phyloP scores from a whole-genome alignment of 2,113 vertebrate species.

The Columba livia region DNA sequence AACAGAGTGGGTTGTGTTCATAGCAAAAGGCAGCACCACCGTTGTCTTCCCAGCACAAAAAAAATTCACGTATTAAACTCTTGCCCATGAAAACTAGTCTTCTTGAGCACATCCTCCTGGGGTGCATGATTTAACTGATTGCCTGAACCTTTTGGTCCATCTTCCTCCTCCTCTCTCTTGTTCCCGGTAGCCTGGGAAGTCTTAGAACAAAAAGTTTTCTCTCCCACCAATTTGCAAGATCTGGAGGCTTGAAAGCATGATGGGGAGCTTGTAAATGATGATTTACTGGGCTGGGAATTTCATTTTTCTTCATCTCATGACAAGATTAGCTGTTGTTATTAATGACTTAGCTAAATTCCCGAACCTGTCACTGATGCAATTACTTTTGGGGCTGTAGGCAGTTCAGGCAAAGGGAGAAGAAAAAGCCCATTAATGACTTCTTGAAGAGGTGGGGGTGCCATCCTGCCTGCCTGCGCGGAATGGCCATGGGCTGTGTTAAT shows the following conservation, averaged over 20 bases:
- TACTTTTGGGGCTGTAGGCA: conserved; percentile 57
- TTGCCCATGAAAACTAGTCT: background rate
- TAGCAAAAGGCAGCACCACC: background rate
- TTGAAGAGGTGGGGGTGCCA: conserved; percentile 49
- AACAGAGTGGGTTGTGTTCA: background rate
- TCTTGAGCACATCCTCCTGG: background rate
- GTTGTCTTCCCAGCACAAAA: background rate
- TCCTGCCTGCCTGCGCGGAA: conserved; percentile 35
- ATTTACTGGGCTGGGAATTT: conserved; percentile 15
- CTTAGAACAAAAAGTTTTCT: background rate
- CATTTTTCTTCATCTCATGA: background rate
- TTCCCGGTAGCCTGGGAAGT: background rate
- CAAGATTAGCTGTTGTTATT: conserved; percentile 58
- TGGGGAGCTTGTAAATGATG: background rate
- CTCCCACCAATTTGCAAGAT: background rate
- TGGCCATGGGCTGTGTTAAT: conserved; percentile 40
- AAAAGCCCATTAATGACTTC: conserved; percentile 44
- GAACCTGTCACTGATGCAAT: conserved; percentile 36
- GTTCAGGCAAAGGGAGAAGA: conserved; percentile 12
- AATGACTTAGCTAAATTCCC: conserved; percentile 58
- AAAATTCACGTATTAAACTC: background rate
- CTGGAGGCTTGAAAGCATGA: background rate
- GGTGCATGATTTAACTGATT: background rate
- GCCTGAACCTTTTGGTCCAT: background rate
- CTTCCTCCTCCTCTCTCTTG: background rate